Conservation (phyloP, 2,797 vertebrate species). For the Manis javanica region DNA sequence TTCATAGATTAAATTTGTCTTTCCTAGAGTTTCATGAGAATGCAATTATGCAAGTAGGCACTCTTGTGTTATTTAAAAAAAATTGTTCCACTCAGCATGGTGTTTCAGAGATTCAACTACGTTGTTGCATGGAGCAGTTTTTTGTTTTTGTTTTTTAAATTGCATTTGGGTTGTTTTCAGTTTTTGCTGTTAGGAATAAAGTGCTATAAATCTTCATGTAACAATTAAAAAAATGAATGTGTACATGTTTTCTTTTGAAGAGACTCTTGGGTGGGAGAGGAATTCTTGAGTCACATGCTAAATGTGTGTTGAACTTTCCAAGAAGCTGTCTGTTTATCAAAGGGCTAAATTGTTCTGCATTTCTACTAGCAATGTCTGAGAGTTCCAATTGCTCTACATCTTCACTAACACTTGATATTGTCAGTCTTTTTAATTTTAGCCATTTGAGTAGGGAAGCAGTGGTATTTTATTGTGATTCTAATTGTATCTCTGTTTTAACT, state of each 20-base stretch:
- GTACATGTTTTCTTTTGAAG: neutral
- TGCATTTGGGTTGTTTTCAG: constrained; percentile 13
- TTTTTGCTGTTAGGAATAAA: neutral
- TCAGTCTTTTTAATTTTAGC: constrained; percentile 2
- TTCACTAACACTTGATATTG: neutral
- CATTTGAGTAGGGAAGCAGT: neutral
- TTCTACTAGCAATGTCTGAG: neutral
- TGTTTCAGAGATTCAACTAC: neutral
- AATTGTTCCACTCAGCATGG: neutral
- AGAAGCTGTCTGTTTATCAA: neutral
- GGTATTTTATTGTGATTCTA: neutral
- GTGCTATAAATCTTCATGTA: neutral
- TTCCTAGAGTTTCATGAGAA: neutral
- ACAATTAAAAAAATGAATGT: neutral
- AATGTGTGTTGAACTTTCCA: neutral
- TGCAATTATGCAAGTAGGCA: neutral
- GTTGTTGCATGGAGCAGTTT: neutral
- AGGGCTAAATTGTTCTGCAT: neutral
- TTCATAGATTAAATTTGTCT: neutral
- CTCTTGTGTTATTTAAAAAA: neutral
- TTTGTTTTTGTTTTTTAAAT: neutral
- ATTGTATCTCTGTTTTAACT: neutral
- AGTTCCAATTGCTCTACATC: neutral
- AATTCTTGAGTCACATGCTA: neutral
- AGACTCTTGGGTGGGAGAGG: neutral